Evolutionary conservation across 2,888 invertebrate genomes (phyloP).

Genomic region (Cephus pulcher): DNA sequence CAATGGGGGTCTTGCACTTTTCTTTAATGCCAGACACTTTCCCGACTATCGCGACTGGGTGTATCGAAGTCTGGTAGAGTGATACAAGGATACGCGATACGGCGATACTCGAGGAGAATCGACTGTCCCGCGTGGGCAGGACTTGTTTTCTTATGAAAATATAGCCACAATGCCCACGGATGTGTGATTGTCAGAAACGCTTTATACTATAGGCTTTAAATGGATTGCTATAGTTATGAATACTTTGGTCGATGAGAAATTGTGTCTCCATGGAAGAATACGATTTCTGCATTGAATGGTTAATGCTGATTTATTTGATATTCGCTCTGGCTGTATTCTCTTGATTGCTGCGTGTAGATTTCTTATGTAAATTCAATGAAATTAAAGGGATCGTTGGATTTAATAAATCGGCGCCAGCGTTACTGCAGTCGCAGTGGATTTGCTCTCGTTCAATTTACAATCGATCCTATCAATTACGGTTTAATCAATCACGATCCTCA

Average conservation of each 20-base stretch:
- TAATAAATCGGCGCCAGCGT: background rate
- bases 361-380: background rate
- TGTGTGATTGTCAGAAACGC: background rate
- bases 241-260: background rate
- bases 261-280: background rate
- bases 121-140: slow-evolving; percentile 6
- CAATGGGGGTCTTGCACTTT: background rate
- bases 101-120: background rate
- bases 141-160: slow-evolving; percentile 8
- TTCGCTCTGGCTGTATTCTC: background rate
- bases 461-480: slow-evolving; percentile 1
- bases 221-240: background rate
- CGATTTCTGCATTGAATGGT: background rate
- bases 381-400: background rate
- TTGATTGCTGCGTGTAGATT: background rate
- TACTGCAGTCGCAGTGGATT: background rate
- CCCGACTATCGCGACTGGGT: background rate
- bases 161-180: background rate
- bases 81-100: background rate
- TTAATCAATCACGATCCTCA: slow-evolving; percentile 6
- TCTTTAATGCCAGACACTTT: background rate
- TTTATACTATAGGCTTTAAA: background rate
- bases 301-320: background rate
- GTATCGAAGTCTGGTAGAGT: background rate
- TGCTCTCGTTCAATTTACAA: background rate